These are phyloP conservation scores for Pinctada fucata DNA, from an alignment of 2,888 invertebrate genomes.

Conservation along the genomic window DNA sequence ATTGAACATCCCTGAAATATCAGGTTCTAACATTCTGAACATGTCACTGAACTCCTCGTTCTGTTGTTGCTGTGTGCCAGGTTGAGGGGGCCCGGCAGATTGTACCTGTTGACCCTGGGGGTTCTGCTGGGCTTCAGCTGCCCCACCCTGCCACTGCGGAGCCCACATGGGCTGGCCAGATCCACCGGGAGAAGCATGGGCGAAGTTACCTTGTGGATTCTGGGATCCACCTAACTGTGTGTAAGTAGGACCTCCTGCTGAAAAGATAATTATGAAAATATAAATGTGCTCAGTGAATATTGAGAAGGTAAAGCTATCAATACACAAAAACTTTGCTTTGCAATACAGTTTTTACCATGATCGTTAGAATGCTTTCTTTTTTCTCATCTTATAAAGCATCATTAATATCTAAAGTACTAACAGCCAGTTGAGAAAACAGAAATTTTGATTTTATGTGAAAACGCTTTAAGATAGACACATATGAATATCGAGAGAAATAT, in stretches of 20 bases:
- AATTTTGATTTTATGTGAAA: no score
- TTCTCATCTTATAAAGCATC: not conserved
- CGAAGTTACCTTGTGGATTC: slow-evolving; percentile 36
- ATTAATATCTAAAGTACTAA: no score
- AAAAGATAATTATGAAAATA: slow-evolving; percentile 10
- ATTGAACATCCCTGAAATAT: slow-evolving; percentile 73
- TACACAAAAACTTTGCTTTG: not conserved
- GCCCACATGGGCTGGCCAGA: slow-evolving; percentile 63
- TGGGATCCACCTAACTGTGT: slow-evolving; percentile 82
- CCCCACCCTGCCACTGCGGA: slow-evolving; percentile 63
- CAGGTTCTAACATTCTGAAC: slow-evolving; percentile 73
- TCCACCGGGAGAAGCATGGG: slow-evolving; percentile 31
- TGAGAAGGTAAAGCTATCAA: not conserved
- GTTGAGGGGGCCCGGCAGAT: slow-evolving; percentile 34
- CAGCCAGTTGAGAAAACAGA: no score
- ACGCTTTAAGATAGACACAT: no score
- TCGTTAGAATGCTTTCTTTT: not conserved
- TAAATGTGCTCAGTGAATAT: not conserved
- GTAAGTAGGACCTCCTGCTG: slow-evolving; percentile 87
- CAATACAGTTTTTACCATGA: slow-evolving; percentile 2
- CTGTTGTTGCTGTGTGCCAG: slow-evolving; percentile 46
- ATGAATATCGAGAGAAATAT: no score
- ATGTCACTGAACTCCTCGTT: slow-evolving; percentile 73
- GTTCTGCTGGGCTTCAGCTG: slow-evolving; percentile 38
- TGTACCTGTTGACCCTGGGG: slow-evolving; percentile 20